Base-by-base conservation (phyloP, 2,113 vertebrate genomes). In the Crotalus viridis region DNA sequence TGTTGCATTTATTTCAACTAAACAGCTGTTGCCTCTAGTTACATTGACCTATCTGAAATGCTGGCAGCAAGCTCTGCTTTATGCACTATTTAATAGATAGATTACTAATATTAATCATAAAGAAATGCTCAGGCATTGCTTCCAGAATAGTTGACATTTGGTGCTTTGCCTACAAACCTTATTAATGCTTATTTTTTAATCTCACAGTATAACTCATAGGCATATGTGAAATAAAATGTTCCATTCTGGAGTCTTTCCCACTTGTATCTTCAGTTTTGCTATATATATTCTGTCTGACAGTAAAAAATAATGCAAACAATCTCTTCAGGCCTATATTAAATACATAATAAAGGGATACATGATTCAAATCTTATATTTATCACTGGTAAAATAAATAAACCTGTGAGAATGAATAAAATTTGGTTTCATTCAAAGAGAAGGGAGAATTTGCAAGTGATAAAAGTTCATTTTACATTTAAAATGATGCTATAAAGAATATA, bases 351-450 rank as follows among this genome's bases (percentile, higher is more conserved):
- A 95, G 86, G 93, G 96, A 93, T 95, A 94, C 85, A 93, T 96
- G 96, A 96, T 97, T 97, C 96, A 92, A 92, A 93, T 90, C 55
- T 93, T 91, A 94, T 97, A 95, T 95, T 95, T 93, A 95, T 94
- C 94, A 94, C 94, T 94, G 94, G 96, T 97, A 97, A 97, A 97
- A 95, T 96, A 96, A 96, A 95, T 96, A 96, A 95, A 95, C 96
- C 95, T 96, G 90, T 96, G 94, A 48, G 87, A 90, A 91, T 95
- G 92, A 93, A 90, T 92, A 94, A 97, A 95, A 91, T 88, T 22
- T 89, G 56, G 48, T 95, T 96, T 94, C 39, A 81, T 81, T 81
- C 64, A 69, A 69, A 69, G 64, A 33, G n/a, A 69, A 33, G 64
- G 33, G 28, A 69, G 28, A 69, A 69, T 69, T 69, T 69, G 28